Percentiles rank a stretch among this genome's conserved stretches.
These are phyloP conservation scores for Syngnathus scovelli DNA, from an alignment of 2,113 vertebrate genomes.

Conservation along the genomic window DNA sequence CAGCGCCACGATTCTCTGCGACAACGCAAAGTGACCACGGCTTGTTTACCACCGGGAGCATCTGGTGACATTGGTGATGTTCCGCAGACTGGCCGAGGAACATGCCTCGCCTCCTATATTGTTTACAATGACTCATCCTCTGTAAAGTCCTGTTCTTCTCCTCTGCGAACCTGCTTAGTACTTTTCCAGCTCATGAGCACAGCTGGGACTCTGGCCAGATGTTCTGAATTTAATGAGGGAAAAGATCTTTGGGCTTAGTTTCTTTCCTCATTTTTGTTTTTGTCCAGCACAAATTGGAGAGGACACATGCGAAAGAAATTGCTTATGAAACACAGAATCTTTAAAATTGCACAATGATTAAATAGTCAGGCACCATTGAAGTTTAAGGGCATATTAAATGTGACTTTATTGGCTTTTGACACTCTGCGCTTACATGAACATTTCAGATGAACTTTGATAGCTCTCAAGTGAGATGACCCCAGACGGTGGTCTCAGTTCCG, in stretches of 20 bases:
- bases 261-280: constrained; percentile 11
- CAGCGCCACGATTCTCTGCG: constrained; percentile 33
- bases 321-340: constrained; percentile 12
- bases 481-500: not conserved
- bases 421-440: not conserved
- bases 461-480: not conserved
- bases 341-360: constrained; percentile 1
- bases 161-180: constrained; percentile 58
- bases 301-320: constrained; percentile 20
- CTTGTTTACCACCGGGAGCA: constrained; percentile 51
- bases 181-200: constrained; percentile 66
- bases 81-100: constrained; percentile 44
- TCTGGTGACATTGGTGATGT: constrained; percentile 56
- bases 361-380: not conserved
- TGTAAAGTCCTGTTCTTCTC: constrained; percentile 47
- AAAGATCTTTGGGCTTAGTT: constrained; percentile 39
- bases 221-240: constrained; percentile 63
- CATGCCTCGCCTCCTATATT: constrained; percentile 57
- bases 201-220: constrained; percentile 65
- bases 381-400: not conserved
- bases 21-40: constrained; percentile 38
- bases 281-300: constrained; percentile 29
- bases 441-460: not conserved
- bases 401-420: too few relatives aligned
- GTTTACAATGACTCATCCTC: constrained; percentile 65